These are phyloP conservation scores for Paradoxurus hermaphroditus DNA, from an alignment of 2,113 vertebrate genomes.

Conservation along the genomic window DNA sequence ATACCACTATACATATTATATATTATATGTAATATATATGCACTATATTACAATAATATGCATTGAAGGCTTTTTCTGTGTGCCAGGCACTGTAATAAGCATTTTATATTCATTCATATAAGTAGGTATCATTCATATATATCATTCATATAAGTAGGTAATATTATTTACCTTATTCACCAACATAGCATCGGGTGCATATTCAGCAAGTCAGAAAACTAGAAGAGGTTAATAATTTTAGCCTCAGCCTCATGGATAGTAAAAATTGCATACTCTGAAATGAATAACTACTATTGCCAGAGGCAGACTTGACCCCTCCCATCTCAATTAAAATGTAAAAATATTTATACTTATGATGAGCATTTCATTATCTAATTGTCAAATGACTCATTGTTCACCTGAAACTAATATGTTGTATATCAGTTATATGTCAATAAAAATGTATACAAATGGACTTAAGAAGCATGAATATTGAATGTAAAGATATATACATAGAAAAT, in stretches of 20 bases:
- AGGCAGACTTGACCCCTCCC: background rate
- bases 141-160: background rate
- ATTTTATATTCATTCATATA: background rate
- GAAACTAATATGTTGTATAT: background rate
- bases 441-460: background rate
- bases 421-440: background rate
- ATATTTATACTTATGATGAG: background rate
- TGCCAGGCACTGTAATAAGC: background rate
- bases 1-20: background rate
- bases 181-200: background rate
- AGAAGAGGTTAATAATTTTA: background rate
- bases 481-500: constrained; percentile 11
- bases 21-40: too few relatives aligned
- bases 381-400: background rate
- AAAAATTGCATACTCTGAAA: background rate
- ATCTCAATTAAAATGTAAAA: constrained; percentile 26
- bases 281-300: background rate
- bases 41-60: background rate
- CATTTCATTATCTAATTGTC: background rate
- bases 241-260: background rate
- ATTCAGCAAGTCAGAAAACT: background rate
- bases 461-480: background rate
- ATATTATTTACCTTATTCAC: background rate
- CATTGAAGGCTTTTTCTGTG: background rate
- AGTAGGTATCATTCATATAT: background rate